A percentile compares a stretch with the other conserved stretches of the same genome.
phyloP scores from a whole-genome alignment of 2,797 vertebrate species.

The Danio tinwini region DNA sequence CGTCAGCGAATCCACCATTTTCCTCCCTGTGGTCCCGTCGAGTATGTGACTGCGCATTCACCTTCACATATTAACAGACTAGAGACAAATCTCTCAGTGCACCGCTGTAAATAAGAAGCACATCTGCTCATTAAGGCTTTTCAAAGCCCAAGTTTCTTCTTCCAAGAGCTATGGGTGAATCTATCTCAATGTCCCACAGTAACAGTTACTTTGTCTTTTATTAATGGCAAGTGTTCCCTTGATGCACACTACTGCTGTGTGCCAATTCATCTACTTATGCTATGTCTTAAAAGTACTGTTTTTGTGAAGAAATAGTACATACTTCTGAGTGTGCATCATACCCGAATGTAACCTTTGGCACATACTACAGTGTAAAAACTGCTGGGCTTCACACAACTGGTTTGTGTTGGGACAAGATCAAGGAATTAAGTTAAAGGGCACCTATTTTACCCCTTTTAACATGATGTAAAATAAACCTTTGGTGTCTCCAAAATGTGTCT shows the following conservation, averaged over 20 bases:
- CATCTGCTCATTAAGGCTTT: conserved; percentile 45
- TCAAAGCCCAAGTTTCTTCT: conserved; percentile 37
- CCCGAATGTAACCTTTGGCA: too few relatives aligned
- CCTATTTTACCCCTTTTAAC: too few relatives aligned
- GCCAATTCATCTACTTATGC: too few relatives aligned
- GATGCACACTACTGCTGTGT: not conserved
- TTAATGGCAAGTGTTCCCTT: not conserved
- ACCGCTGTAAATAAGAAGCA: conserved; percentile 43
- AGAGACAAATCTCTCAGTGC: conserved; percentile 48
- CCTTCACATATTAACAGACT: conserved; percentile 34
- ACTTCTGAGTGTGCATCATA: too few relatives aligned
- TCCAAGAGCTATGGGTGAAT: conserved; percentile 26
- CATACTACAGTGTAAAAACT: too few relatives aligned
- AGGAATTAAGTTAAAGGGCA: too few relatives aligned
- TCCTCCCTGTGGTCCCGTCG: conserved; percentile 12
- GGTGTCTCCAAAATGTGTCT: too few relatives aligned
- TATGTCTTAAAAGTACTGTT: too few relatives aligned
- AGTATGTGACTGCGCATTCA: conserved; percentile 48
- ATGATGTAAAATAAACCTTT: too few relatives aligned
- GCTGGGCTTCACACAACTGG: too few relatives aligned
- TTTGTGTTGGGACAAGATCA: too few relatives aligned
- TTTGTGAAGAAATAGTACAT: too few relatives aligned
- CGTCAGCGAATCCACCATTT: conserved; percentile 13
- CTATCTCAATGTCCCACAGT: conserved; percentile 22
- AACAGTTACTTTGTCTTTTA: conserved; percentile 38